Evolutionary conservation across 2,113 vertebrate genomes (phyloP), one percentile per base, ranked within the genome.

Genomic region (Sturnus vulgaris): DNA sequence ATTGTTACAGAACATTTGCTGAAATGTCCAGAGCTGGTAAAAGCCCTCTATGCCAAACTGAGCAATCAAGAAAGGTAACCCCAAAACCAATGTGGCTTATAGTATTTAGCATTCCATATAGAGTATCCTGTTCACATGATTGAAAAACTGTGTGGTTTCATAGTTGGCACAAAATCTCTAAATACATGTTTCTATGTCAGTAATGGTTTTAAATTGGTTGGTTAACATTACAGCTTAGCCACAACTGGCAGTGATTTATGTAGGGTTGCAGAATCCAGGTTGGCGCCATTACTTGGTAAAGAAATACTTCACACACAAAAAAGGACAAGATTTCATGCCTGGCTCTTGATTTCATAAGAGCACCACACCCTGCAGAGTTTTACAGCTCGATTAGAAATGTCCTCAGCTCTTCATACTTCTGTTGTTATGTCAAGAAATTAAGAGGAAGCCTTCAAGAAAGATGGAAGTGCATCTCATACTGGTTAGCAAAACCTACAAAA

Each of bases 1-100:
- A 99, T 99, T 93, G 98, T 98, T 70, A 99, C 98, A 60, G 98
- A 99, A 73, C 98, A 98, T 97, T 98, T 99, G 95, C 97, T 99
- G 95, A 98, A 97, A 95, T 99, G 98, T 81, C 97, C 98, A 23
- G 97, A 98, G 59, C 93, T 99, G 96, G 97, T 99, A 80, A 96
- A 98, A 96, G 98, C 92, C 95, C 98, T 99, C 97, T 99, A 99
- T 96, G 96, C 98, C 81, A 98, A 97, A 96, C 98, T 99, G 98
- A 98, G 97, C 96, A 98, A 98, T 92, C 98, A 97, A 94, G 99
- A 99, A 98, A 99, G 99, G 99, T 99, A 99, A 97, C 90, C 93
- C 95, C 94, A 72, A 73, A 96, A 59, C 93, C 97, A 95, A 4
- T 90, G 96, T 46, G 96, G 97, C 93, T 97, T 98, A 93, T 84